Percentiles rank a stretch among this genome's conserved stretches.
Conservation (phyloP, 2,797 vertebrate genomes). For the Molossus molossus region DNA sequence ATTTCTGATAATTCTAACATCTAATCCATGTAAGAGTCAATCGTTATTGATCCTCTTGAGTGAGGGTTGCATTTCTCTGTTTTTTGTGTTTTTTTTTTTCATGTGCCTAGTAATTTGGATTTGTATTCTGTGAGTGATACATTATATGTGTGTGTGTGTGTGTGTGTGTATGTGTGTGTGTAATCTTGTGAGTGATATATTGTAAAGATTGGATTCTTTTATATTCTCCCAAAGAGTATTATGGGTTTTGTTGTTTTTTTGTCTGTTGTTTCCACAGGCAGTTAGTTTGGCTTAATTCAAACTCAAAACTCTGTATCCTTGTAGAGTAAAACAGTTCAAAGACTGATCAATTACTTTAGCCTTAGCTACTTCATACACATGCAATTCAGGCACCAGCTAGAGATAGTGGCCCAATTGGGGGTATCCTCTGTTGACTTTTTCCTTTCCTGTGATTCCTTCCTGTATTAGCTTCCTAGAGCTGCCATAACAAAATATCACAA, state of each 20-base stretch:
- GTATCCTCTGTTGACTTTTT: neutral
- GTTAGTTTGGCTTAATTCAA: conserved; percentile 13
- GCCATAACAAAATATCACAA: neutral
- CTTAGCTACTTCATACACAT: neutral
- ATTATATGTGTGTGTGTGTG: neutral
- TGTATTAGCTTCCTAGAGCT: neutral
- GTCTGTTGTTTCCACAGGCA: neutral
- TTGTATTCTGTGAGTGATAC: neutral
- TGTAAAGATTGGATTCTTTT: neutral
- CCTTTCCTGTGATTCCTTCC: neutral
- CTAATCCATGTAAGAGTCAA: neutral
- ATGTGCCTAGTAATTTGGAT: neutral
- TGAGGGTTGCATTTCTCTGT: neutral
- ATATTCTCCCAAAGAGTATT: neutral
- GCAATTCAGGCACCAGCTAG: neutral
- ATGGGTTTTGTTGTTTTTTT: neutral
- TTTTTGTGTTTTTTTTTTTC: neutral
- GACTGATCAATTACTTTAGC: neutral
- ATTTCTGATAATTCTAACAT: neutral
- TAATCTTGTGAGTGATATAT: neutral
- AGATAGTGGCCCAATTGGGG: neutral
- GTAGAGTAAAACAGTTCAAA: neutral
- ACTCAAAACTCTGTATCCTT: neutral
- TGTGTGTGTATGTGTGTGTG: neutral
- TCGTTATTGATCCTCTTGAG: neutral